Conservation (phyloP, 2,113 vertebrate species). For the Hippocampus mohnikei region DNA sequence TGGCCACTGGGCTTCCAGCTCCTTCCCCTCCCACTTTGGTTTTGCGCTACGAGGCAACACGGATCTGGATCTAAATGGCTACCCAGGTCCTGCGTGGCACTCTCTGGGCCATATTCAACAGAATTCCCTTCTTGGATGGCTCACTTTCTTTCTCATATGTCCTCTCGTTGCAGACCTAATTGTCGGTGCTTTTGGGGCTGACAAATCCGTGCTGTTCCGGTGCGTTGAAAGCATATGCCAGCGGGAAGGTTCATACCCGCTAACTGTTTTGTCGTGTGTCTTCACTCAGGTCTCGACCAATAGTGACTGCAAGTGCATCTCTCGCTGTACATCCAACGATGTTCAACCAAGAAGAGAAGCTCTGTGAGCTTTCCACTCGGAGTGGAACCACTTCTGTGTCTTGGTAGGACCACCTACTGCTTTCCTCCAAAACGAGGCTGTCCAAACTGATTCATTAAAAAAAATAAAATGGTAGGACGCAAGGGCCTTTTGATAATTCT, state of each 20-base stretch:
- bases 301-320: conserved; percentile 78
- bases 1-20: conserved; percentile 76
- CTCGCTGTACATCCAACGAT: conserved; percentile 81
- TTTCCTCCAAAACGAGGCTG: conserved; percentile 2
- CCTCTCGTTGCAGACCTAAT: conserved; percentile 77
- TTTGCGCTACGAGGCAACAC: conserved; percentile 79
- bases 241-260: no score
- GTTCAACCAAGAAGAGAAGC: conserved; percentile 88
- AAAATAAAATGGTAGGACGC: no score
- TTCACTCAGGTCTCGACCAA: conserved; percentile 81
- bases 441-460: no score
- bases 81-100: conserved; percentile 74
- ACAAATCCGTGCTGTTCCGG: conserved; percentile 85
- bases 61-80: conserved; percentile 87
- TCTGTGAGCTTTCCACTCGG: conserved; percentile 63
- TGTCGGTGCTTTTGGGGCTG: conserved; percentile 85
- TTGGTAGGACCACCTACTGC: conserved; percentile 70
- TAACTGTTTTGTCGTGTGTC: neutral
- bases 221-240: conserved; percentile 42
- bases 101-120: no score
- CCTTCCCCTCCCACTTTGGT: conserved; percentile 81
- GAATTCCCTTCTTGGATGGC: neutral
- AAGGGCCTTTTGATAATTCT: no score
- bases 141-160: neutral
- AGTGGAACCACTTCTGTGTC: conserved; percentile 67